Evolutionary conservation across 2,797 vertebrate species (phyloP), one percentile per base, ranked within the genome.

Genomic region (Sebastiscus tertius): DNA sequence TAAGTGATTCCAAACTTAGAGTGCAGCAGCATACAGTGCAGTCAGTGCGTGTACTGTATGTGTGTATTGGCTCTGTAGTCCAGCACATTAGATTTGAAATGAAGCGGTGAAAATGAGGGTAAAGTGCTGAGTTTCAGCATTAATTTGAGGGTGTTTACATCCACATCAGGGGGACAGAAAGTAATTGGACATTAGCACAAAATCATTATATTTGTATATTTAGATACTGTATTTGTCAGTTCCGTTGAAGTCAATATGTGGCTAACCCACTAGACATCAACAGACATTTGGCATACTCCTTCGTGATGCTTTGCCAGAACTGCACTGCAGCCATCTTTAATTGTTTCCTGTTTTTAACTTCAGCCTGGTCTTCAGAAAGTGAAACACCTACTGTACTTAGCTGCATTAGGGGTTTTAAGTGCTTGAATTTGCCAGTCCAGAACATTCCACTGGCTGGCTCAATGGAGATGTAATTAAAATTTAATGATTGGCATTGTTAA

Each of bases 61-160:
- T 39, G 33, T 68, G 66, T 49, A 5, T 56, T 31, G 54, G 13
- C 65, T 73, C 31, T 75, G 49, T 54, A 54, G 49, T n/a, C 24
- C 11, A 14, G 39, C 24, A 59, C 59, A 68, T 39, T 80, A 61
- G 49, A 79, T 80, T 65, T 81, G 11, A 81, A 85, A 66, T 65
- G 62, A 65, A 78, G 79, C 27, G 10, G 10, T 29, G 22, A 22
- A 29, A 79, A 72, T 36, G 8, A 75, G 27, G 31, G 20, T 74
- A 29, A 68, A 70, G 42, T 73, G 80, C 62, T 54, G 77, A 77
- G 62, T 62, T 66, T 75, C 34, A 75, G 39, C 52, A 29, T 72
- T 82, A 56, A 64, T 79, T 75, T 75, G 49, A 29, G 22, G 58
- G 24, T 78, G 67, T 86, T 87, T 69, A 74, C 39, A 33, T 58